phyloP scores from a whole-genome alignment of 2,888 invertebrate species.

The Eupsilia transversa region DNA sequence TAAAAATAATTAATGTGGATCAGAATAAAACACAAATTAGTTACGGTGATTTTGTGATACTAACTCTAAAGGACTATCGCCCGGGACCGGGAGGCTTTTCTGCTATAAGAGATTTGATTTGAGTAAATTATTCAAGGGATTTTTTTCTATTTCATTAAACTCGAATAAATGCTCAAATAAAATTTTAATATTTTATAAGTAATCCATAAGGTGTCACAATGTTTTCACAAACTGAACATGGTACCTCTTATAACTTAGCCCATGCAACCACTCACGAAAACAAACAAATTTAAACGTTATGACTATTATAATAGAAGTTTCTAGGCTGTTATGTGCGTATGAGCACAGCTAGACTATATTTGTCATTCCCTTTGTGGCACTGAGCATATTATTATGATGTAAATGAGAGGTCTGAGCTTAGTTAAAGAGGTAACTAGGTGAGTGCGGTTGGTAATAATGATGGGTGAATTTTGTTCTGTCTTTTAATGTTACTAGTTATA shows the following conservation, averaged over 20 bases:
- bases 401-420: constrained; percentile 25
- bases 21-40: too few relatives aligned
- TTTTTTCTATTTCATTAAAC: too few relatives aligned
- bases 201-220: too few relatives aligned
- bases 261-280: constrained; percentile 44
- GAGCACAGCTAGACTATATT: constrained; percentile 27
- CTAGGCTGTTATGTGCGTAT: constrained; percentile 29
- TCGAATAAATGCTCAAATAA: too few relatives aligned
- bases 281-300: constrained; percentile 64
- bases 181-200: too few relatives aligned
- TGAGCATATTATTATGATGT: constrained; percentile 30
- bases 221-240: neutral
- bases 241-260: neutral
- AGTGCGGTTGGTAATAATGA: neutral
- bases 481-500: neutral
- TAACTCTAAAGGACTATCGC: too few relatives aligned
- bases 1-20: too few relatives aligned
- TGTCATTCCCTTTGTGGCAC: constrained; percentile 28
- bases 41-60: too few relatives aligned
- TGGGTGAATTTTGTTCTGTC: neutral
- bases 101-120: too few relatives aligned
- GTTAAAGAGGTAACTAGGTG: constrained; percentile 12
- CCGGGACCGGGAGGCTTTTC: too few relatives aligned
- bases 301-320: constrained; percentile 56
- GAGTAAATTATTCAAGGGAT: too few relatives aligned